Conservation (phyloP, 1,140 invertebrate species). For the Zaprionus gabonicus region DNA sequence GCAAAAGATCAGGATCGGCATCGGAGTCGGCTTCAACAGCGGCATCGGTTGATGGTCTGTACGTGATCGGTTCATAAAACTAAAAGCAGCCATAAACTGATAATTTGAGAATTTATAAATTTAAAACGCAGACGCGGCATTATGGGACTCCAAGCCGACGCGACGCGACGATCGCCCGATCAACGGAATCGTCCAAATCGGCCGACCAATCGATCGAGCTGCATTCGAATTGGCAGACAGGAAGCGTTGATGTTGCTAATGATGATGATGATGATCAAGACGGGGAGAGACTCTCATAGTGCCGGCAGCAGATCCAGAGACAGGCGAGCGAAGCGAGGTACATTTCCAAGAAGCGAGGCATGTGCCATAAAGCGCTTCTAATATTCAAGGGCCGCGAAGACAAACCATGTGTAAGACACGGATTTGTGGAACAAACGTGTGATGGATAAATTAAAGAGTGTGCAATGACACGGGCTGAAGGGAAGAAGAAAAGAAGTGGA, state of each 20-base stretch:
- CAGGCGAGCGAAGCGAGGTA: not conserved
- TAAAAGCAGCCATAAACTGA: slow-evolving; percentile 80
- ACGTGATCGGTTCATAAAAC: slow-evolving; percentile 82
- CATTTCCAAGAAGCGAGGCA: slow-evolving; percentile 39
- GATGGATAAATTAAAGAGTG: not conserved
- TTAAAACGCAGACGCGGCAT: slow-evolving; percentile 60
- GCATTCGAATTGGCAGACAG: slow-evolving; percentile 43
- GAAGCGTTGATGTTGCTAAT: slow-evolving; percentile 49
- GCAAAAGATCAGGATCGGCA: slow-evolving; percentile 26
- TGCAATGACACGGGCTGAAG: slow-evolving; percentile 28
- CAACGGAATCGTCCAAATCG: slow-evolving; percentile 7
- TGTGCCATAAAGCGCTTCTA: slow-evolving; percentile 44
- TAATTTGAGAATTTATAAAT: slow-evolving; percentile 82
- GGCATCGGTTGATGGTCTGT: slow-evolving; percentile 60
- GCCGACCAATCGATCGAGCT: slow-evolving; percentile 27
- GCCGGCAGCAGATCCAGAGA: slow-evolving; percentile 2
- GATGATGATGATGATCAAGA: slow-evolving; percentile 35
- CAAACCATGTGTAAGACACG: slow-evolving; percentile 17
- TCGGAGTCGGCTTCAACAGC: not conserved
- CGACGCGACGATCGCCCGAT: slow-evolving; percentile 2
- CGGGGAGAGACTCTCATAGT: slow-evolving; percentile 2
- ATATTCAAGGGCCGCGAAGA: slow-evolving; percentile 17
- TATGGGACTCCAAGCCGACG: slow-evolving; percentile 13
- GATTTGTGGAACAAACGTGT: slow-evolving; percentile 14
- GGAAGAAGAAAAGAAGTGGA: not conserved